These are phyloP conservation scores for Enteromius mattozi DNA, from an alignment of 2,797 vertebrate species.

Conservation along the genomic window DNA sequence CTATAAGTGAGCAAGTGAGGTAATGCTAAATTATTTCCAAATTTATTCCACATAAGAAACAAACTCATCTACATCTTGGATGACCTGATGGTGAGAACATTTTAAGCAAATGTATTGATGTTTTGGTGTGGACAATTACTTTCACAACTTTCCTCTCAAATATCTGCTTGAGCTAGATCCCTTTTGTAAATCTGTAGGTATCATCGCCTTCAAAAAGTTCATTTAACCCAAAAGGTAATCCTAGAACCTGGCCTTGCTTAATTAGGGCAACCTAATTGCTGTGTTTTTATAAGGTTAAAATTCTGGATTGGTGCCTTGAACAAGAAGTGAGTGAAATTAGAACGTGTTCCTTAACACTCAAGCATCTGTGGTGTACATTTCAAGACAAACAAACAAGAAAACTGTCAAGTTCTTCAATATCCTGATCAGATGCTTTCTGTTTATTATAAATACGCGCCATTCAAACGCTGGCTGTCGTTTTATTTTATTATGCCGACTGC, in stretches of 20 bases:
- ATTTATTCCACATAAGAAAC: background rate
- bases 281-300: conserved; percentile 34
- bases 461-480: background rate
- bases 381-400: conserved; percentile 13
- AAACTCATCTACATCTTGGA: background rate
- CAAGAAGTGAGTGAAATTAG: background rate
- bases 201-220: background rate
- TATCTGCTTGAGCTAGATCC: background rate
- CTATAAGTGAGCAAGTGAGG: background rate
- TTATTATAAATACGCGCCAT: background rate
- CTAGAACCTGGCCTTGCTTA: background rate
- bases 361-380: conserved; percentile 2
- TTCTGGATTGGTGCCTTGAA: conserved; percentile 28
- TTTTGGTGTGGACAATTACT: background rate
- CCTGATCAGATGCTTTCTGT: background rate
- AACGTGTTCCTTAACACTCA: conserved; percentile 11
- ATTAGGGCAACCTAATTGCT: conserved; percentile 18
- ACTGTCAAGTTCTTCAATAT: background rate
- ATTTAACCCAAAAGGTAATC: conserved; percentile 18
- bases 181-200: background rate
- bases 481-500: background rate
- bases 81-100: background rate
- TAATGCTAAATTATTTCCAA: background rate
- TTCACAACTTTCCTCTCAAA: conserved; percentile 5
- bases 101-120: background rate